Percentiles rank a stretch among this genome's conserved stretches.
Evolutionary conservation across 30 jellyfish, hydroid and myxozoan genomes (phyloP).

Genomic region (Catostylus mosaicus): DNA sequence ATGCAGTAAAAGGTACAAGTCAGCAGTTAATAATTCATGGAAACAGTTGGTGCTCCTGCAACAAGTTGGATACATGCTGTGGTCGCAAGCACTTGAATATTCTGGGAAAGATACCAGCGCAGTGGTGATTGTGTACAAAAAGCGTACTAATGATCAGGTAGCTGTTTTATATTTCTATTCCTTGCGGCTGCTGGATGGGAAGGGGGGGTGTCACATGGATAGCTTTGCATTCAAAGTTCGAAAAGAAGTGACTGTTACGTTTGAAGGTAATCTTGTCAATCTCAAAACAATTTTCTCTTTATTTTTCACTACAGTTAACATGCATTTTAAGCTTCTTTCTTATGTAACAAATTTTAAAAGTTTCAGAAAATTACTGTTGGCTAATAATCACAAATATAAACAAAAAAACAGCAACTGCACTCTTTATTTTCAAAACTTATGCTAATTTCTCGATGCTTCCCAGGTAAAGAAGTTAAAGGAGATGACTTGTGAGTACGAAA

Average conservation of each 20-base stretch:
- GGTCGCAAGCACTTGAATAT: constrained; percentile 62
- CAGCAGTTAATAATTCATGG: constrained; percentile 36
- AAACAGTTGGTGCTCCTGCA: constrained; percentile 52
- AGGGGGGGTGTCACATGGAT: no score
- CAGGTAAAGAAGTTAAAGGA: constrained; percentile 14
- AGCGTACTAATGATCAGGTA: constrained; percentile 28
- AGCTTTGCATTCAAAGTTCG: no score
- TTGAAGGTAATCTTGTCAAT: background rate
- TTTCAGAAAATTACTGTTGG: no score
- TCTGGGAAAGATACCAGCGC: constrained; percentile 6
- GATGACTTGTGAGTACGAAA: constrained; percentile 25
- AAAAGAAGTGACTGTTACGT: no score
- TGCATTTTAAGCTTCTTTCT: no score
- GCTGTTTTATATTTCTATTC: background rate
- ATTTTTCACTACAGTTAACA: no score
- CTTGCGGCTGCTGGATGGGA: background rate
- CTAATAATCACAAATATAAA: no score
- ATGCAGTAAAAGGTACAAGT: constrained; percentile 43
- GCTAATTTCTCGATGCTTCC: background rate
- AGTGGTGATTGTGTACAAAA: constrained; percentile 13
- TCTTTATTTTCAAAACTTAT: background rate
- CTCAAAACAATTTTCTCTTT: background rate
- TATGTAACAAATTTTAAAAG: no score
- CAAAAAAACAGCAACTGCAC: no score
- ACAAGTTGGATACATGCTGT: constrained; percentile 44